Conservation (phyloP, 1,140 invertebrate species). For the Macrosteles quadrilineatus region DNA sequence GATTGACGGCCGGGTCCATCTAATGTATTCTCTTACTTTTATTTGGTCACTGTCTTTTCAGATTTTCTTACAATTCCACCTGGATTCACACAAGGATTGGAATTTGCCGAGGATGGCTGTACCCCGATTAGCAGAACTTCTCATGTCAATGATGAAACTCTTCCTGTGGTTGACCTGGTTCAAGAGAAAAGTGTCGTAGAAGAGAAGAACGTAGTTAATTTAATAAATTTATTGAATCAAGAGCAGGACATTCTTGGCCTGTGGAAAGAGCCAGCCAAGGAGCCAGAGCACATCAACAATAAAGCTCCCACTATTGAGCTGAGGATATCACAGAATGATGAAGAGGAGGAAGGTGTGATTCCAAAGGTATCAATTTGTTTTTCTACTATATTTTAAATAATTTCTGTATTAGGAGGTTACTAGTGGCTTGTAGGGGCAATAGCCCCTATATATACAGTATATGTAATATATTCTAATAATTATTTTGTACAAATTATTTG, state of each 20-base stretch:
- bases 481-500: no score
- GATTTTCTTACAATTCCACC: slow-evolving; percentile 64
- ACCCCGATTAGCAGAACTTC: slow-evolving; percentile 26
- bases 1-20: no score
- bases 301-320: slow-evolving; percentile 20
- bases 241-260: slow-evolving; percentile 43
- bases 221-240: slow-evolving; percentile 47
- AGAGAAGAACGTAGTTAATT: slow-evolving; percentile 39
- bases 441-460: no score
- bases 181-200: slow-evolving; percentile 31
- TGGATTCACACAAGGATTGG: slow-evolving; percentile 61
- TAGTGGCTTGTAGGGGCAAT: no score
- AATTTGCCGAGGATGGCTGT: slow-evolving; percentile 53
- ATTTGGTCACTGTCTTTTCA: no score
- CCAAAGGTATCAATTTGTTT: not conserved
- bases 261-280: slow-evolving; percentile 30
- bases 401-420: not conserved
- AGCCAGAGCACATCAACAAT: not conserved
- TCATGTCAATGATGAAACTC: not conserved
- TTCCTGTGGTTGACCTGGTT: not conserved
- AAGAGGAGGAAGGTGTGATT: not conserved
- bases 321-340: not conserved
- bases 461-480: no score
- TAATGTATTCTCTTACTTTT: no score
- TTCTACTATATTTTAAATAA: not conserved